Conservation (phyloP, 2,113 vertebrate species). For the Dasyprocta punctata region DNA sequence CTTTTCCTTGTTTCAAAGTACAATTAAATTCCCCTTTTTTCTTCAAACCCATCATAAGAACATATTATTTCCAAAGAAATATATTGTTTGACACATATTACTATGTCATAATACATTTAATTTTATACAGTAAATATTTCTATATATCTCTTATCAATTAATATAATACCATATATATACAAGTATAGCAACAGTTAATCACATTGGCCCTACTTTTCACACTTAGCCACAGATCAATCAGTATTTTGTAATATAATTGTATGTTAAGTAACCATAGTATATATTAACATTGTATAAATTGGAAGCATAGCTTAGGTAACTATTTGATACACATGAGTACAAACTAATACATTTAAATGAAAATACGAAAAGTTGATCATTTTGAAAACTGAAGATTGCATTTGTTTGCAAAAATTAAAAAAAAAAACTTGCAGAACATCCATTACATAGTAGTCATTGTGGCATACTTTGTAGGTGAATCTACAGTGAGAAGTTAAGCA, state of each 20-base stretch:
- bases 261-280: background rate
- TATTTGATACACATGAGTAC: background rate
- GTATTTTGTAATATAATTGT: background rate
- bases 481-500: constrained; percentile 27
- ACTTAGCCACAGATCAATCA: background rate
- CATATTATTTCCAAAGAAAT: background rate
- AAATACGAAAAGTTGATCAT: background rate
- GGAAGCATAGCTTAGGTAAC: background rate
- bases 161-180: rapidly evolving
- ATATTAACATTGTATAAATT: background rate
- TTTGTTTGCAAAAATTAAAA: background rate
- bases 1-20: background rate
- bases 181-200: background rate
- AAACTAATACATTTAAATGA: background rate
- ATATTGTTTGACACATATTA: background rate
- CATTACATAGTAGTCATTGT: background rate
- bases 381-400: background rate
- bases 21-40: background rate
- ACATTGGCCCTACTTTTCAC: background rate
- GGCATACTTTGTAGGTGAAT: background rate
- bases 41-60: background rate
- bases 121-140: background rate
- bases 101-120: background rate
- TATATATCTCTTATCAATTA: background rate
- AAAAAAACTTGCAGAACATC: background rate